Evolutionary conservation across 2,888 invertebrate genomes (phyloP).

Genomic region (Andrena minutula): DNA sequence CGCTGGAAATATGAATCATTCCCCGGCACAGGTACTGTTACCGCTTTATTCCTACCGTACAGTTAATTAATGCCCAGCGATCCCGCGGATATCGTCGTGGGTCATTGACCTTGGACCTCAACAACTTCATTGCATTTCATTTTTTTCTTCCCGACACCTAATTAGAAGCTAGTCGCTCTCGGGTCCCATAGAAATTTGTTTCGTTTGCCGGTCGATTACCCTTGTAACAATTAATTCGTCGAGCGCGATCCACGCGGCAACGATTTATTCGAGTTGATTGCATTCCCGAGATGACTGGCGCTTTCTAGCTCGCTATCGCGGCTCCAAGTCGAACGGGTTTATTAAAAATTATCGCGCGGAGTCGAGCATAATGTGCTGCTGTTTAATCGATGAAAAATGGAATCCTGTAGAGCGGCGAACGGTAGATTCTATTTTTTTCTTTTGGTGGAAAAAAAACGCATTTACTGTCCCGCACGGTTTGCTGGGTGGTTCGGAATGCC

Average conservation of each 20-base stretch:
- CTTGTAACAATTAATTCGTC: slow-evolving; percentile 8
- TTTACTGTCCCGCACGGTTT: slow-evolving; percentile 2
- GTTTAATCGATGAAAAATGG: slow-evolving; percentile 19
- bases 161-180: slow-evolving; percentile 5
- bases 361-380: slow-evolving; percentile 9
- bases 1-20: slow-evolving; percentile 61
- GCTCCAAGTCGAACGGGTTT: slow-evolving; percentile 16
- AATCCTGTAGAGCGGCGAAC: slow-evolving; percentile 25
- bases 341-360: slow-evolving; percentile 42
- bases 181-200: not conserved
- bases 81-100: slow-evolving; percentile 36
- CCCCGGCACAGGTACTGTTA: slow-evolving; percentile 58
- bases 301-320: slow-evolving; percentile 1
- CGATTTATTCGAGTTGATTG: slow-evolving; percentile 38
- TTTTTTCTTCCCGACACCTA: not conserved
- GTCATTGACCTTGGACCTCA: not conserved
- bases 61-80: slow-evolving; percentile 55
- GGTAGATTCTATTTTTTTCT: slow-evolving; percentile 21
- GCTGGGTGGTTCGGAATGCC: slow-evolving; percentile 50
- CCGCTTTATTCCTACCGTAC: slow-evolving; percentile 60
- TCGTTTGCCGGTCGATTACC: not conserved
- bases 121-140: not conserved
- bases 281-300: slow-evolving; percentile 32
- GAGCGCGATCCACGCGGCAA: slow-evolving; percentile 25
- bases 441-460: slow-evolving; percentile 10